Evolutionary conservation across 2,113 vertebrate species (phyloP).

Genomic region (Phaetusa simplex): DNA sequence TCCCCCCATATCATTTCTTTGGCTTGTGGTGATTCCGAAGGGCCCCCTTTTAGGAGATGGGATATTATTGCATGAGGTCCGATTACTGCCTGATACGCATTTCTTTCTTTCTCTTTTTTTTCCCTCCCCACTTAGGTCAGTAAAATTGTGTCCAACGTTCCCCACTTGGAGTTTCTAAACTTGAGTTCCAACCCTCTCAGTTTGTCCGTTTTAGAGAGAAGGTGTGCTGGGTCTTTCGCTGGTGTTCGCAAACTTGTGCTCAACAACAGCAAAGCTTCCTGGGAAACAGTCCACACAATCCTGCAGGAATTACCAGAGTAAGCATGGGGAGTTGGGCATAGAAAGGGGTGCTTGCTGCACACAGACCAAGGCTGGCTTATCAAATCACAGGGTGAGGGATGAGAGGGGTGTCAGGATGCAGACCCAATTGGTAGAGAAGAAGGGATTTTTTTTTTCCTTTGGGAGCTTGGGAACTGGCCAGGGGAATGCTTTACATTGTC

Average conservation of each 20-base stretch:
- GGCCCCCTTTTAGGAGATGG: neutral
- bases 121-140: conserved; percentile 79
- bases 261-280: conserved; percentile 94
- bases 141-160: conserved; percentile 95
- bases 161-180: conserved; percentile 95
- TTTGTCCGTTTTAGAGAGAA: conserved; percentile 83
- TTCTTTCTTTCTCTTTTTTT: conserved; percentile 42
- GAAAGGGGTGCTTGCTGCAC: neutral
- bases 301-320: conserved; percentile 90
- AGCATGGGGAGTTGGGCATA: conserved; percentile 33
- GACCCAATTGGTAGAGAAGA: neutral
- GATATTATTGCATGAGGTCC: conserved; percentile 18
- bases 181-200: conserved; percentile 97
- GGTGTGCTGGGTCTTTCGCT: conserved; percentile 85
- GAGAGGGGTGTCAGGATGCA: neutral
- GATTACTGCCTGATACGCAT: conserved; percentile 55
- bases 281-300: conserved; percentile 93
- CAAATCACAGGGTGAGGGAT: fast-evolving
- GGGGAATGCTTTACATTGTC: neutral
- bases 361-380: neutral
- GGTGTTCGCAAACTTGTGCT: conserved; percentile 91
- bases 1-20: conserved; percentile 1
- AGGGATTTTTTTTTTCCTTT: neutral
- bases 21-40: neutral
- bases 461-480: neutral